Evolutionary conservation across 2,888 invertebrate species (phyloP).

Genomic region (Beris morrisii): DNA sequence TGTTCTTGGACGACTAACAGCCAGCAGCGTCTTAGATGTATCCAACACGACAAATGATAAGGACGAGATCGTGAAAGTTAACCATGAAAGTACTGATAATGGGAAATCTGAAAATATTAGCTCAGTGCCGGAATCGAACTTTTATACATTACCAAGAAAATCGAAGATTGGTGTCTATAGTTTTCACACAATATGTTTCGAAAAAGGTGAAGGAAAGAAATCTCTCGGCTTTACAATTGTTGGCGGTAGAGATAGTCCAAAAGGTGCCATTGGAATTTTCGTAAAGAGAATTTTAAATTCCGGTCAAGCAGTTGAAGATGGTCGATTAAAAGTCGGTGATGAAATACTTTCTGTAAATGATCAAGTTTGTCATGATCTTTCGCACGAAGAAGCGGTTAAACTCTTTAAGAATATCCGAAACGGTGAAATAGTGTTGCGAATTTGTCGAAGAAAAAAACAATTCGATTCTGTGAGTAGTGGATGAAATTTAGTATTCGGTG

Average conservation of each 20-base stretch:
- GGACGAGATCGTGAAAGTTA: neutral
- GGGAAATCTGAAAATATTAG: neutral
- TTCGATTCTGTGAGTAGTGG: conserved; percentile 1
- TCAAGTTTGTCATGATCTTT: conserved; percentile 73
- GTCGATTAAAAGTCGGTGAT: conserved; percentile 79
- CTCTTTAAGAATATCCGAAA: conserved; percentile 78
- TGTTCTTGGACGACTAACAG: conserved; percentile 4
- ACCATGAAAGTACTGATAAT: neutral
- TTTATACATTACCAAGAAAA: conserved; percentile 24
- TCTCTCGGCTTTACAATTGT: conserved; percentile 88
- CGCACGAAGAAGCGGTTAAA: conserved; percentile 76
- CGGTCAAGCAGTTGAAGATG: conserved; percentile 82
- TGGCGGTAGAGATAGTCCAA: conserved; percentile 82
- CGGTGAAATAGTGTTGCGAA: conserved; percentile 73
- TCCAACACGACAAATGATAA: neutral
- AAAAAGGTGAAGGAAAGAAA: conserved; percentile 80
- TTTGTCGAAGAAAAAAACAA: conserved; percentile 59
- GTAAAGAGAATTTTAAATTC: conserved; percentile 84
- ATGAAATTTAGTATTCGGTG: conserved; percentile 7
- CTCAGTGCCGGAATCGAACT: neutral
- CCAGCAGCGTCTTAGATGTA: conserved; percentile 21
- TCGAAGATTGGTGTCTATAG: conserved; percentile 25
- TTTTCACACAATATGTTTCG: conserved; percentile 24
- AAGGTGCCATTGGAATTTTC: conserved; percentile 85
- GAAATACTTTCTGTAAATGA: conserved; percentile 80